Evolutionary conservation across 2,888 invertebrate genomes (phyloP), one percentile per base, ranked within the genome.

Genomic region (Barypeithes pellucidus): DNA sequence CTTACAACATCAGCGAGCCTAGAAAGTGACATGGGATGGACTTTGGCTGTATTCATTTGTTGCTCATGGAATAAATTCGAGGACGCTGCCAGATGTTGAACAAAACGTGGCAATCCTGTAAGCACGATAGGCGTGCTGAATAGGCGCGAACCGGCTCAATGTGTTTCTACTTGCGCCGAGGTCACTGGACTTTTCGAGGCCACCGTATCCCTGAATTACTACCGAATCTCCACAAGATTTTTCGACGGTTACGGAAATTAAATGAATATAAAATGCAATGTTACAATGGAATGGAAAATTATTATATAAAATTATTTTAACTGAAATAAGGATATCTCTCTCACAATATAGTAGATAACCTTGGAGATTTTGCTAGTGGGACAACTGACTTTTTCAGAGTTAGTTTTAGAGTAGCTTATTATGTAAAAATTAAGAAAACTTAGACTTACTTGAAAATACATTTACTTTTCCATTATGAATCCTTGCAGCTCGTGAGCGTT

Each of bases 151-250:
- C 82, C 84, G 83, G 82, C 85, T 83, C 85, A 85, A 85, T 85
- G 83, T 83, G 83, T 85, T 85, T 82, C 81, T 84, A 84, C 85
- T 85, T 85, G 84, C 83, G 84, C 81, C 83, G 84, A 84, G 84
- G 84, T 84, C 75, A 75, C 73, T 75, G 70, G 59, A 75, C 75
- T 73, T 73, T 73, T 75, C 72, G 75, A 66, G 75, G 75, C 71
- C 75, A 70, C 71, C 39, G 63, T 47, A 70, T 66, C 50, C 59
- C 66, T 54, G 71, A 66, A 66, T 66, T 52, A 69, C 67, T 50
- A 50, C 12, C 57, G 65, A 72, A 67, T 68, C 68, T 54, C 29
- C 41, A 18, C 50, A 60, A 41, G 59, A 67, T 67, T 67, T 39
- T 67, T 67, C 33, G 41, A 29, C 45, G 24, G 36, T 41, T 33